These are phyloP conservation scores for Sus scrofa DNA, from an alignment of 2,113 vertebrate genomes.

Conservation along the genomic window T2T-Sscrofa CM000816.6:56929001-56929500, in stretches of 20 bases:
- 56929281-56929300: slow-evolving; percentile 6
- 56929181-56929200: slow-evolving; percentile 19
- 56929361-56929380: background rate
- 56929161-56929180: slow-evolving; percentile 42
- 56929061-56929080: slow-evolving; percentile 67
- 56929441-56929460: background rate
- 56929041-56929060: slow-evolving; percentile 69
- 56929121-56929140: slow-evolving; percentile 36
- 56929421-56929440: background rate
- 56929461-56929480: slow-evolving; percentile 15
- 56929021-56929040: slow-evolving; percentile 74
- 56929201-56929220: background rate
- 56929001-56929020: slow-evolving; percentile 81
- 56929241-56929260: slow-evolving; percentile 23
- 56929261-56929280: background rate
- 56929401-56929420: background rate
- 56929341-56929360: background rate
- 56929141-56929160: background rate
- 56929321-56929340: background rate
- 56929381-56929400: background rate
- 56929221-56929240: background rate
- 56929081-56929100: slow-evolving; percentile 45
- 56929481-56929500: background rate
- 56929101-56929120: slow-evolving; percentile 60
- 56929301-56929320: background rate